Evolutionary conservation across 2,113 vertebrate species (phyloP).

Genomic region (Channa maculata): DNA sequence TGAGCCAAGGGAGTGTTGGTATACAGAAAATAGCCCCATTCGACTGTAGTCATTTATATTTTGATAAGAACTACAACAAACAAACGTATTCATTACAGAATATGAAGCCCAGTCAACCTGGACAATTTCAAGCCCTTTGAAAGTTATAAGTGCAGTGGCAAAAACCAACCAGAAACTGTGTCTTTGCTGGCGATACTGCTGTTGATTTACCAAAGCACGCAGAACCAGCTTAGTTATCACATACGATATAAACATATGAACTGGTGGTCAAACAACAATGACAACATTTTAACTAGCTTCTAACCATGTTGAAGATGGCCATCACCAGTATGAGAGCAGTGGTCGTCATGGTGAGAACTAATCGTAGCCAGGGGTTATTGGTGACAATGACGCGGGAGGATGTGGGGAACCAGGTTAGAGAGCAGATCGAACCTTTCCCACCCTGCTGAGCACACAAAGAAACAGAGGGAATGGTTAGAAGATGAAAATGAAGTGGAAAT

Average conservation of each 20-base stretch:
- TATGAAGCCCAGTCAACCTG: no score
- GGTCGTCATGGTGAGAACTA: constrained; percentile 92
- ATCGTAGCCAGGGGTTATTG: constrained; percentile 93
- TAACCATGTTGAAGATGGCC: constrained; percentile 99
- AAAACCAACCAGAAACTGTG: no score
- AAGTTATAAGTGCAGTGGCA: no score
- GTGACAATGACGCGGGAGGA: constrained; percentile 91
- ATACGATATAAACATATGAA: background rate
- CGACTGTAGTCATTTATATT: no score
- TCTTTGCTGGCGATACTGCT: no score
- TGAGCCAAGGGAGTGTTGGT: no score
- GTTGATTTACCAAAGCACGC: no score
- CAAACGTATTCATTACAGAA: no score
- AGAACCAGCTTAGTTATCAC: no score
- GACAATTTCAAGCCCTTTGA: no score
- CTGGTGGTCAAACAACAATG: background rate
- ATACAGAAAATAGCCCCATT: no score
- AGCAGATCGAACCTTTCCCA: constrained; percentile 88
- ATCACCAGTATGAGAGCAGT: constrained; percentile 93
- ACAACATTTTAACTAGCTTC: constrained; percentile 36
- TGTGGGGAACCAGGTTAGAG: constrained; percentile 88
- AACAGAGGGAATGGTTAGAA: constrained; percentile 12
- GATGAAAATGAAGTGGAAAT: constrained; percentile 10
- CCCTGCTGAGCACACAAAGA: constrained; percentile 86
- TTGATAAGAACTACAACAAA: no score